These are phyloP conservation scores for Orthonevra nobilis DNA, from an alignment of 2,888 invertebrate genomes.

Conservation along the genomic window DNA sequence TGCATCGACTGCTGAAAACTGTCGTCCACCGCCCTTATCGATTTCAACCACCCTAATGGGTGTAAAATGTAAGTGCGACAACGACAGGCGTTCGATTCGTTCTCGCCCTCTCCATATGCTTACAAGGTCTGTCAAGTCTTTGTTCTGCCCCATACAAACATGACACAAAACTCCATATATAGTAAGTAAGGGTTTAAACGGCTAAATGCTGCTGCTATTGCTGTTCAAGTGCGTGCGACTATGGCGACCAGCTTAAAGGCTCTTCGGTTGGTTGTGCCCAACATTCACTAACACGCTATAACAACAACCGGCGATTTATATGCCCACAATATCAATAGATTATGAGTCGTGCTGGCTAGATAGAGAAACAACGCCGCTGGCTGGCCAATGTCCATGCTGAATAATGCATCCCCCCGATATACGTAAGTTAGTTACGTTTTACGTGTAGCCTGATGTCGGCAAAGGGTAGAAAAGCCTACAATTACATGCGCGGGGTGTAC, in stretches of 20 bases:
- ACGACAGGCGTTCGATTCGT: constrained; percentile 29
- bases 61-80: constrained; percentile 26
- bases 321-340: constrained; percentile 66
- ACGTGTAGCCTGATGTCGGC: constrained; percentile 48
- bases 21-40: constrained; percentile 4
- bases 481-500: constrained; percentile 56
- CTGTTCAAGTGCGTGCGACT: constrained; percentile 61
- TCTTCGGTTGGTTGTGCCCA: constrained; percentile 21
- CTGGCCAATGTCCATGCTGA: constrained; percentile 67
- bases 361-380: constrained; percentile 42
- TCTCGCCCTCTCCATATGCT: constrained; percentile 10
- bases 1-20: neutral
- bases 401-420: constrained; percentile 62
- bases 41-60: constrained; percentile 1
- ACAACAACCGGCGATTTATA: constrained; percentile 64
- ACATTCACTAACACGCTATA: constrained; percentile 64
- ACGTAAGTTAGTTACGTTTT: constrained; percentile 49
- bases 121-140: too few species aligned
- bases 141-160: too few species aligned
- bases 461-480: constrained; percentile 11
- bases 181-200: neutral
- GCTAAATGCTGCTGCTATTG: constrained; percentile 48
- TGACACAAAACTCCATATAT: neutral
- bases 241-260: constrained; percentile 37
- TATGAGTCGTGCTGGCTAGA: constrained; percentile 53